These are phyloP conservation scores for Fulmarus glacialis DNA, from an alignment of 2,113 vertebrate genomes.

Conservation along the genomic window DNA sequence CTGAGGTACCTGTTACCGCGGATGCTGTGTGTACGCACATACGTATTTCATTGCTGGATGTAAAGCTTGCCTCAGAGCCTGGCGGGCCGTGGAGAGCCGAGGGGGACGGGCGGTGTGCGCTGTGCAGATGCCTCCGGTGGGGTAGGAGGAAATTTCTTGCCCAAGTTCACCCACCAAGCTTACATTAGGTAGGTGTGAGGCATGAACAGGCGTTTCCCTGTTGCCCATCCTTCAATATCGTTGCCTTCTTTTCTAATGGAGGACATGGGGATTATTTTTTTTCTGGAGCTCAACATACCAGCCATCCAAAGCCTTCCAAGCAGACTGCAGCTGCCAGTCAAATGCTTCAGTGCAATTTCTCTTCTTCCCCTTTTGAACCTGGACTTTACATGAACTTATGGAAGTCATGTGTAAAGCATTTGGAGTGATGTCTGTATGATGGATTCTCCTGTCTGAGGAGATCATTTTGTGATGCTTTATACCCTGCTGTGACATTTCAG, in stretches of 20 bases:
- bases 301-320: background rate
- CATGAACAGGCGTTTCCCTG: background rate
- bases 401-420: background rate
- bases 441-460: background rate
- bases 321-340: background rate
- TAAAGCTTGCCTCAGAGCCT: rapidly evolving
- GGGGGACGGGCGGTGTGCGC: rapidly evolving
- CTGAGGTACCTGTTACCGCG: rapidly evolving
- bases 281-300: background rate
- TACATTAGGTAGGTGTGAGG: rapidly evolving
- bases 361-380: background rate
- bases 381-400: background rate
- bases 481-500: background rate
- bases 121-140: rapidly evolving
- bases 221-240: background rate
- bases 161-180: background rate
- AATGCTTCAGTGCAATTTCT: background rate
- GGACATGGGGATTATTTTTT: background rate
- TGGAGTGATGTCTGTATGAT: background rate
- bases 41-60: rapidly evolving
- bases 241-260: background rate
- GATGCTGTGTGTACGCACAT: rapidly evolving
- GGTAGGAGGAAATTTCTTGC: background rate
- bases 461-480: background rate
- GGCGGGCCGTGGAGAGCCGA: background rate